Conservation (phyloP, 2,888 invertebrate genomes). For the Saturnia japonica region DNA sequence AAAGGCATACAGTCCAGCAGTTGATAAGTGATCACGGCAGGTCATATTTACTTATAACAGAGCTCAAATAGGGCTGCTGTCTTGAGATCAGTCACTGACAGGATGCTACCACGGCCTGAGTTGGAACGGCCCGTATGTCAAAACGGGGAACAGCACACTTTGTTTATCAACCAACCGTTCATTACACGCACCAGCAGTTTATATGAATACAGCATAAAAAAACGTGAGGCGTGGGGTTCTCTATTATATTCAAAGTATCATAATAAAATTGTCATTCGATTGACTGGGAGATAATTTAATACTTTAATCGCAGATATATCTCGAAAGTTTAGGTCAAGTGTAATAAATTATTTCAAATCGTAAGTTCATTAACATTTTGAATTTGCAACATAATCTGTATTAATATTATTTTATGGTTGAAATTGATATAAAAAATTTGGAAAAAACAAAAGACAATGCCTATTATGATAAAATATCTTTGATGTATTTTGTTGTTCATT, state of each 20-base stretch:
- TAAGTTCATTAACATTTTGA: background rate
- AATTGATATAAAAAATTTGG: background rate
- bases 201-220: background rate
- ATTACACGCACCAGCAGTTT: background rate
- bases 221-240: background rate
- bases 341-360: background rate
- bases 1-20: background rate
- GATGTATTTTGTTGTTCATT: too few species aligned
- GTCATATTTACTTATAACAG: background rate
- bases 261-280: constrained; percentile 18
- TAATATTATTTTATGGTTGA: background rate
- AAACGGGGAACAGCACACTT: background rate
- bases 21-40: background rate
- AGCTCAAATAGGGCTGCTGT: background rate
- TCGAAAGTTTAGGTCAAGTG: background rate
- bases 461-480: too few species aligned
- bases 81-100: too few species aligned
- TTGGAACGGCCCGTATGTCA: background rate
- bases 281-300: constrained; percentile 14
- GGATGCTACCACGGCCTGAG: background rate
- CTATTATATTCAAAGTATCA: constrained; percentile 10
- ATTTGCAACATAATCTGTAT: background rate
- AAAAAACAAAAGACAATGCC: too few species aligned
- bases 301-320: constrained; percentile 6
- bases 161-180: background rate